Base-by-base conservation (phyloP, 2,113 vertebrate genomes). In the Gallinago undulata region DNA sequence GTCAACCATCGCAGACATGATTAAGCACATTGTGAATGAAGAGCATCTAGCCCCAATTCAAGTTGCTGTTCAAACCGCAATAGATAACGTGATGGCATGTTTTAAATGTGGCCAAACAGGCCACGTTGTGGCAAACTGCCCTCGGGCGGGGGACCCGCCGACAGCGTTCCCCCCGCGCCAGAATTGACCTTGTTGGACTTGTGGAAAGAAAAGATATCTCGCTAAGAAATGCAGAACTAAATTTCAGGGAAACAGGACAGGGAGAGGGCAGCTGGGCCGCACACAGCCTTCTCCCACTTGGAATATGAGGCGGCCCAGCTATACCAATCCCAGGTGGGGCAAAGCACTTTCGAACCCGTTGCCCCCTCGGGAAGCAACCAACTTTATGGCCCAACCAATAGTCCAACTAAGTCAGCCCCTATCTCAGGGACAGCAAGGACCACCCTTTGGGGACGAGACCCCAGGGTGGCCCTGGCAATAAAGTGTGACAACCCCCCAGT, bases 281-380 rank as follows among this genome's bases (percentile, higher is more conserved):
- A 0, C 25, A 21, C n/a, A 28, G 47, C n/a, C n/a, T 15, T 51
- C 47, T 70, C 68, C 68, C 68, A 19, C 47, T 28, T 70, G 68
- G n/a, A 25, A n/a, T 5, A 24, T 12, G 21, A 47, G n/a, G 68
- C 12, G 6, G 25, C n/a, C n/a, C 68, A 51, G 8, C 5, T 28
- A 15, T 51, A 11, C n/a, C 24, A 37, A 28, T 18, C 47, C 68
- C 12, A 0, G 3, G 5, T 37, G 68, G n/a, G 8, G 47, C 18
- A 12, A 37, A 2, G 12, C 4, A 1, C n/a, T 14, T 8, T 18
- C 12, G 12, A 70, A 70, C 25, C 68, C 12, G 2, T 4, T 35
- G 4, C 47, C 47, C 27, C 25, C 33, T 17, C 14, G 7, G 28
- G 55, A 28, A 35, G 7, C 7, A 3, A 59, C 55, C 73, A 59